phyloP scores from a whole-genome alignment of 1,140 invertebrate genomes.

The Drosophila equinoxialis region DNA sequence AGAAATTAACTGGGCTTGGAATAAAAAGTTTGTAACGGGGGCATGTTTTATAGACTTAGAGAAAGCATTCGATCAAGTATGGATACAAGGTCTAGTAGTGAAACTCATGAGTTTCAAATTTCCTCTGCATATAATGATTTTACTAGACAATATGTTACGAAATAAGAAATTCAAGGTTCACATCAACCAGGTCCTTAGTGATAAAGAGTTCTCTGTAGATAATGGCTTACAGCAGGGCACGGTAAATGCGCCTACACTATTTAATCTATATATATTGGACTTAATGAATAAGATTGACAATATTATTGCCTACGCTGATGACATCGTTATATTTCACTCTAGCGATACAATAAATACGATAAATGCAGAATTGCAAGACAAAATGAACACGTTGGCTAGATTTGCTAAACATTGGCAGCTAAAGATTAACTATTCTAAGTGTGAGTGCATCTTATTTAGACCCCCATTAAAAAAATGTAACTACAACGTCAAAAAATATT shows the following conservation, averaged over 20 bases:
- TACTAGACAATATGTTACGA: neutral
- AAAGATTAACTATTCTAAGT: neutral
- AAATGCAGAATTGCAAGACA: neutral
- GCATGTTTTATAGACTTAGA: constrained; percentile 11
- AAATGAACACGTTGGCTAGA: neutral
- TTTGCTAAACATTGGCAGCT: constrained; percentile 9
- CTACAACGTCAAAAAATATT: neutral
- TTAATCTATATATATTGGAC: neutral
- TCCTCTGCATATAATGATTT: neutral
- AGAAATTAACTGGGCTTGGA: constrained; percentile 1
- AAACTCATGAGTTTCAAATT: constrained; percentile 1
- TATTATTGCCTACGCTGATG: neutral
- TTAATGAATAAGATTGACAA: neutral
- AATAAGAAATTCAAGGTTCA: neutral
- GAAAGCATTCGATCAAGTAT: constrained; percentile 1
- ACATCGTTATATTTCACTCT: neutral
- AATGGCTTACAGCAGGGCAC: neutral
- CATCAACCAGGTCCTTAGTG: neutral
- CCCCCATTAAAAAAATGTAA: constrained; percentile 4
- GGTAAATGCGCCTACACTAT: neutral
- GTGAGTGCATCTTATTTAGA: neutral
- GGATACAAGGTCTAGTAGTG: neutral
- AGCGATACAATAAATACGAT: neutral
- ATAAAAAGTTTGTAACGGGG: neutral
- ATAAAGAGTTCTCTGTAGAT: neutral